Percentiles rank a stretch among this genome's conserved stretches.
Evolutionary conservation across 2,888 invertebrate species (phyloP).

Genomic region (Microdon myrmicae): DNA sequence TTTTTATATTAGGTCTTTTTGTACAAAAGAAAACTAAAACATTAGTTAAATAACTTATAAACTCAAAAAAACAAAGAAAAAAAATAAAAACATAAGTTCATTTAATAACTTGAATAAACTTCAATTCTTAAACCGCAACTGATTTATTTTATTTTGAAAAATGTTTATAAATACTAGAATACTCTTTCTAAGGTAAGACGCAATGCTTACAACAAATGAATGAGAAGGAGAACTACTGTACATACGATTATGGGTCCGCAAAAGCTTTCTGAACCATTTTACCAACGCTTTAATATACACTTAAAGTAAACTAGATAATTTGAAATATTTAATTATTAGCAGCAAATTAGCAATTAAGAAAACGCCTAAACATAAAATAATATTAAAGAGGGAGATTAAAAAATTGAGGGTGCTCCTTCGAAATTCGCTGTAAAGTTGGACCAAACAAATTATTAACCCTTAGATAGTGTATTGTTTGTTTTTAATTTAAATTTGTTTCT

Average conservation of each 20-base stretch:
- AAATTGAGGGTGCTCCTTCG: conserved; percentile 12
- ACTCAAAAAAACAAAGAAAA: not conserved
- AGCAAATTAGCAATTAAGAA: too few relatives aligned
- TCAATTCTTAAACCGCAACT: too few relatives aligned
- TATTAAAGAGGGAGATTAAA: too few relatives aligned
- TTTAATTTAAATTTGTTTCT: too few relatives aligned
- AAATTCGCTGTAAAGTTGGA: not conserved
- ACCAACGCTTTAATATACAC: conserved; percentile 7
- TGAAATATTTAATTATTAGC: too few relatives aligned
- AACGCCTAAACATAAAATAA: not conserved
- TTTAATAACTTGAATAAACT: too few relatives aligned
- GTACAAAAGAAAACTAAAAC: too few relatives aligned
- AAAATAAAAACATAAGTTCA: conserved; percentile 4
- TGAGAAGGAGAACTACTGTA: conserved; percentile 7
- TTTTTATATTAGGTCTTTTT: conserved; percentile 8
- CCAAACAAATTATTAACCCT: too few relatives aligned
- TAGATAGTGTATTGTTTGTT: too few relatives aligned
- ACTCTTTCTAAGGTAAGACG: conserved; percentile 26
- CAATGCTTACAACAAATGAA: conserved; percentile 30
- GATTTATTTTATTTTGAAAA: conserved; percentile 7
- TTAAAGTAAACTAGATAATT: conserved; percentile 2
- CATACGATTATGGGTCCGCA: conserved; percentile 26
- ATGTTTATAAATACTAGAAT: conserved; percentile 15
- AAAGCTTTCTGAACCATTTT: conserved; percentile 25
- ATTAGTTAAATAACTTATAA: conserved; percentile 3